Evolutionary conservation across 2,113 vertebrate genomes (phyloP).

Genomic region (Sialia sialis): DNA sequence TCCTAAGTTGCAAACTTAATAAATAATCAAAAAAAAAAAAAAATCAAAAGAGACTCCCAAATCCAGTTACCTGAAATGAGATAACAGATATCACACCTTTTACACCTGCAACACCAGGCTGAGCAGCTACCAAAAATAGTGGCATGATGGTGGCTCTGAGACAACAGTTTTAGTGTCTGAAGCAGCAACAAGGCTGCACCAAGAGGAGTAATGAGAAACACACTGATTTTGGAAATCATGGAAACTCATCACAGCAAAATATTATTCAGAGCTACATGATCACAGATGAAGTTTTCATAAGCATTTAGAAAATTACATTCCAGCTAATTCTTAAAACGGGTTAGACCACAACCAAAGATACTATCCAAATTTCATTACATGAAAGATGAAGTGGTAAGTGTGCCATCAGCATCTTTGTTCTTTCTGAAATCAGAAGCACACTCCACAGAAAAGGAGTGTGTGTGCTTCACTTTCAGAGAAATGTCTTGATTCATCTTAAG

Average conservation of each 20-base stretch:
- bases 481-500: background rate
- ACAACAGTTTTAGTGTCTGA: background rate
- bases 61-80: background rate
- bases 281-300: background rate
- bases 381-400: background rate
- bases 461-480: background rate
- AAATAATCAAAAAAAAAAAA: background rate
- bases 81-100: background rate
- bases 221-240: background rate
- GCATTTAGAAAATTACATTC: background rate
- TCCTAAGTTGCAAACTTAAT: background rate
- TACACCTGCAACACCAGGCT: background rate
- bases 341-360: background rate
- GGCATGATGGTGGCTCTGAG: background rate
- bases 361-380: background rate
- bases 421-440: background rate
- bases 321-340: background rate
- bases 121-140: background rate
- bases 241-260: background rate
- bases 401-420: background rate
- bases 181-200: background rate
- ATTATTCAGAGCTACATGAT: background rate
- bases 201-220: background rate
- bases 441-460: background rate
- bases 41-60: background rate